These are phyloP conservation scores for Hippopotamus amphibius DNA, from an alignment of 2,113 vertebrate species.

Conservation along the genomic window DNA sequence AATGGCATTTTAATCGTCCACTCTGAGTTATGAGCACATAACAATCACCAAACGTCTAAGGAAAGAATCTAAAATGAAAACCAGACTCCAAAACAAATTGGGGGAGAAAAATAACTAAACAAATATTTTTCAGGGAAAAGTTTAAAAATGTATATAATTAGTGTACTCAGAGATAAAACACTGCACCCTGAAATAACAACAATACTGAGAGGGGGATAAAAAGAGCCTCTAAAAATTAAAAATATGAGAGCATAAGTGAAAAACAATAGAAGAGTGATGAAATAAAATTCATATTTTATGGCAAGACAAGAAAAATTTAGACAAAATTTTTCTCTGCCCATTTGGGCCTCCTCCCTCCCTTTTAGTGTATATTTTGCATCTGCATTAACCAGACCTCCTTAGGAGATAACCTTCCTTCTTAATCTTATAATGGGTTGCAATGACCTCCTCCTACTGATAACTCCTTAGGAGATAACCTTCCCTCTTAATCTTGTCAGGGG, in stretches of 20 bases:
- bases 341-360: background rate
- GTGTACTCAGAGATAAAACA: background rate
- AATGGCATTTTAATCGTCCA: background rate
- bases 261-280: background rate
- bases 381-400: background rate
- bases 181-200: background rate
- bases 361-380: background rate
- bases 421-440: background rate
- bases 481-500: too few relatives aligned
- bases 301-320: background rate
- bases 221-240: conserved; percentile 19
- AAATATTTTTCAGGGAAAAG: background rate
- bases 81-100: background rate
- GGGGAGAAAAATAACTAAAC: background rate
- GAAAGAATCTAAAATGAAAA: conserved; percentile 5
- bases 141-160: background rate
- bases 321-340: background rate
- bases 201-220: background rate
- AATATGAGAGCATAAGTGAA: background rate
- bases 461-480: too few relatives aligned
- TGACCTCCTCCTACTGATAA: too few relatives aligned
- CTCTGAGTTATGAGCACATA: background rate
- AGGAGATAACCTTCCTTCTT: background rate
- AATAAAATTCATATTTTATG: background rate
- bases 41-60: background rate